phyloP scores from a whole-genome alignment of 1,140 invertebrate species.

The Tetragonula clypearis region DNA sequence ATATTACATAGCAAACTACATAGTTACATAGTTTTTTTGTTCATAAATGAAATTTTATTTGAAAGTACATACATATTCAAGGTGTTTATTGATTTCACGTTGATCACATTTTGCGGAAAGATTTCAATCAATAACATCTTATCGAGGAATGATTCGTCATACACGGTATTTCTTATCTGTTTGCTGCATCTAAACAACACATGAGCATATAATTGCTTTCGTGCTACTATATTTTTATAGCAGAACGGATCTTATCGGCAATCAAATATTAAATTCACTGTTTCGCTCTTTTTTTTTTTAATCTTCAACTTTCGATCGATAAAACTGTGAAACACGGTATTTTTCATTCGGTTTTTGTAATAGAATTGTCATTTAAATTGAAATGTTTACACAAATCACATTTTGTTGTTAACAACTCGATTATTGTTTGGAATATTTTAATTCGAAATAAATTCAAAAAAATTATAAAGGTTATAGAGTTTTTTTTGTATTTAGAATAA shows the following conservation, averaged over 20 bases:
- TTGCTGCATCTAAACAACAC: constrained; percentile 27
- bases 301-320: neutral
- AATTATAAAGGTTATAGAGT: neutral
- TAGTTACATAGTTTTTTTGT: neutral
- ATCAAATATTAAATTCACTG: neutral
- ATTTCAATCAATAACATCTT: constrained; percentile 26
- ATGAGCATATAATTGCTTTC: constrained; percentile 16
- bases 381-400: neutral
- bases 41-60: neutral
- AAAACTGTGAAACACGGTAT: too few relatives aligned
- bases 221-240: constrained; percentile 25
- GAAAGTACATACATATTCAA: too few relatives aligned
- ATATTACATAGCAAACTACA: neutral
- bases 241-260: constrained; percentile 2
- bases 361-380: neutral
- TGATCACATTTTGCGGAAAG: constrained; percentile 7
- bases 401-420: neutral
- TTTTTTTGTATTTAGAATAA: neutral
- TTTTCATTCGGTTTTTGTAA: neutral
- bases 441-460: neutral
- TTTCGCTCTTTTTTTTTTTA: neutral
- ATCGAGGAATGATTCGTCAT: constrained; percentile 21
- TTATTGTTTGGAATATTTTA: neutral
- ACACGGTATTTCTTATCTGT: constrained; percentile 23
- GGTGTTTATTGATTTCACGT: neutral